These are phyloP conservation scores for Gopherus evgoodei DNA, from an alignment of 2,113 vertebrate species.

Conservation along the genomic window DNA sequence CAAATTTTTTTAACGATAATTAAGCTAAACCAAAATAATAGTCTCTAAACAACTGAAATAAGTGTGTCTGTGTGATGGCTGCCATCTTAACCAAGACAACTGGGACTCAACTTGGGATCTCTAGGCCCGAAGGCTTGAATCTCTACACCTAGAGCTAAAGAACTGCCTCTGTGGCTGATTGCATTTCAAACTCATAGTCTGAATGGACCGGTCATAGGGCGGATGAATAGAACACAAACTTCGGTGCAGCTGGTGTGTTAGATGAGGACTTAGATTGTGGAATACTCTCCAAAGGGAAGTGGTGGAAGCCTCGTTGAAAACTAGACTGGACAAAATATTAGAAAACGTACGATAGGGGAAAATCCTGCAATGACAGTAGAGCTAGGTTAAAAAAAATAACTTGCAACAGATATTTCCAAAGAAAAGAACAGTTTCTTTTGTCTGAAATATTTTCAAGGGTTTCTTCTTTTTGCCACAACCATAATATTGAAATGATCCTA, in stretches of 20 bases:
- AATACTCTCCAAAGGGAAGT: not conserved
- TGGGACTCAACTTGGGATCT: not conserved
- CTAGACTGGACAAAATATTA: not conserved
- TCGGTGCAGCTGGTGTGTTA: not conserved
- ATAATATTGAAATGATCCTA: not conserved
- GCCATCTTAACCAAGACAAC: not conserved
- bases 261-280: not conserved
- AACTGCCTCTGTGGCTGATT: not conserved
- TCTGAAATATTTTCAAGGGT: not conserved
- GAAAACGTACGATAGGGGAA: not conserved
- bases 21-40: not conserved
- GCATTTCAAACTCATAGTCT: not conserved
- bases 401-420: not conserved
- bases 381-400: not conserved
- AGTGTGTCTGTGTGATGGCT: not conserved
- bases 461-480: not conserved
- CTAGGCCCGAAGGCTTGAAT: not conserved
- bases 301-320: not conserved
- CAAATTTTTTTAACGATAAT: not conserved
- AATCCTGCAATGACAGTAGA: not conserved
- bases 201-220: not conserved
- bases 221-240: not conserved
- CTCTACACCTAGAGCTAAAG: not conserved
- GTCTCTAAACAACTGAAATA: not conserved
- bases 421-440: not conserved